Conservation (phyloP, 2,888 invertebrate genomes). For the Sminthurinus aureus region DNA sequence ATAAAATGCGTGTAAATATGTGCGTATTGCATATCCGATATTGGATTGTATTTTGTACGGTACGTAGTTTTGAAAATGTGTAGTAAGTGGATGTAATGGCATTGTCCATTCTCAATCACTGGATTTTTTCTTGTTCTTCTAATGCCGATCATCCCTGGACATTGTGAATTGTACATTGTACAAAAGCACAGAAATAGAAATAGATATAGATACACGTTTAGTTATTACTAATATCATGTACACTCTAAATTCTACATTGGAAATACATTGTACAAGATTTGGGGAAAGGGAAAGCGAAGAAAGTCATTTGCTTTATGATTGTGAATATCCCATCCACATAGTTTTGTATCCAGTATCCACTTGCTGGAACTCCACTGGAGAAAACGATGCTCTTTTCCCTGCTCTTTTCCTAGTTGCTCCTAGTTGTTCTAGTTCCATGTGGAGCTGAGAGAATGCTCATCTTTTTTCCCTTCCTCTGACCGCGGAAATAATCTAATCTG, state of each 20-base stretch:
- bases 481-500: conserved; percentile 51
- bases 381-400: no score
- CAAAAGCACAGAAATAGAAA: no score
- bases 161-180: not conserved
- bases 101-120: not conserved
- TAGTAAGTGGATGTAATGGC: not conserved
- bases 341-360: no score
- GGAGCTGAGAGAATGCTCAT: conserved; percentile 47
- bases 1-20: not conserved
- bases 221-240: not conserved
- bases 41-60: not conserved
- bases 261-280: not conserved
- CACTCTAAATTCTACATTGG: not conserved
- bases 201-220: not conserved
- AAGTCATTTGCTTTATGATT: no score
- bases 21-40: not conserved
- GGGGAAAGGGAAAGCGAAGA: not conserved
- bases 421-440: conserved; percentile 16
- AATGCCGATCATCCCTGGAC: not conserved
- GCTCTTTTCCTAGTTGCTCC: not conserved
- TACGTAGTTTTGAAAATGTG: not conserved
- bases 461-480: conserved; percentile 33
- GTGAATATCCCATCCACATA: no score
- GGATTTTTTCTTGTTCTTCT: not conserved
- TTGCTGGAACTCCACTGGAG: no score